Conservation (phyloP, 1,140 invertebrate species). For the Drosophila sulfurigaster region DNA sequence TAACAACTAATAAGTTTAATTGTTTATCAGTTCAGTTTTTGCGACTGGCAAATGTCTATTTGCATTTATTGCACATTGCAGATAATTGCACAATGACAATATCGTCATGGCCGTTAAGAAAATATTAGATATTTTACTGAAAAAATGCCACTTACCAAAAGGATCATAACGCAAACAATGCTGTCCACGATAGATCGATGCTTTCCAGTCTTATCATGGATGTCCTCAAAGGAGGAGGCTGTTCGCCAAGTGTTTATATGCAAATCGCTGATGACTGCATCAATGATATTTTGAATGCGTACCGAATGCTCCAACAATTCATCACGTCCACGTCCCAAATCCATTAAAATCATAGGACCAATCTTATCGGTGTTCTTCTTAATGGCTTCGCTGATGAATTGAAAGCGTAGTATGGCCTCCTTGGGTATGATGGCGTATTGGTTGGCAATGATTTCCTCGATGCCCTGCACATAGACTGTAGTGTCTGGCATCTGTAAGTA, state of each 20-base stretch:
- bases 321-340: conserved; percentile 27
- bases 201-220: conserved; percentile 47
- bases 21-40: too few relatives aligned
- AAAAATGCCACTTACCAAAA: conserved; percentile 77
- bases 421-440: neutral
- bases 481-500: conserved; percentile 43
- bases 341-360: conserved; percentile 14
- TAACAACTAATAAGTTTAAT: too few relatives aligned
- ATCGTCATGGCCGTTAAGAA: neutral
- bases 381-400: conserved; percentile 8
- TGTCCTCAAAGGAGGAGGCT: conserved; percentile 55
- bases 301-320: conserved; percentile 17
- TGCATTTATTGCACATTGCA: too few relatives aligned
- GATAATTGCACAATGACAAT: neutral
- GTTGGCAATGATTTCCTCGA: conserved; percentile 5
- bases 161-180: conserved; percentile 85
- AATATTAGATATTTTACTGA: neutral
- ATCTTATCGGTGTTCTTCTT: neutral
- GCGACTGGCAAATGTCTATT: too few relatives aligned
- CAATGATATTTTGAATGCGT: conserved; percentile 34
- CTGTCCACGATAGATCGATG: conserved; percentile 57
- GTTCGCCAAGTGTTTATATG: conserved; percentile 15
- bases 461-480: neutral
- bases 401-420: neutral
- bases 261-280: conserved; percentile 47